These are phyloP conservation scores for Scaptomyza graminum DNA, from an alignment of 1,140 invertebrate genomes.

Conservation along the genomic window DNA sequence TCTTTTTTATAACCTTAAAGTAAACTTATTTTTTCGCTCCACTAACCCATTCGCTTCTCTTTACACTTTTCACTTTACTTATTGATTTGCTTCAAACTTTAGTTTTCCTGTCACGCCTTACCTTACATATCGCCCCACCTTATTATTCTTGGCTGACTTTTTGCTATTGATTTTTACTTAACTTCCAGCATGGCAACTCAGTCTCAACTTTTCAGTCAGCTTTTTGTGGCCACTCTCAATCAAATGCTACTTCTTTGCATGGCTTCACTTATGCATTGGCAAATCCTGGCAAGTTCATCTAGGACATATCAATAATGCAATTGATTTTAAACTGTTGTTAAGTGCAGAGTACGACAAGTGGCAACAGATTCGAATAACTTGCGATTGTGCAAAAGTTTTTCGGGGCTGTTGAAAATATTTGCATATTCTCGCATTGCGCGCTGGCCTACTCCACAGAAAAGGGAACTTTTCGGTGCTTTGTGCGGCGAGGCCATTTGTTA, in stretches of 20 bases:
- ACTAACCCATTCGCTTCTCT: neutral
- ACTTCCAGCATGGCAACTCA: too few relatives aligned
- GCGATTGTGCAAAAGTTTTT: slow-evolving; percentile 68
- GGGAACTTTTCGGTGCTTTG: slow-evolving; percentile 31
- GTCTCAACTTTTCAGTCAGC: neutral
- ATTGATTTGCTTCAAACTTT: neutral
- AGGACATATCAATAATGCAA: slow-evolving; percentile 71
- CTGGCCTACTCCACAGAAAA: slow-evolving; percentile 18
- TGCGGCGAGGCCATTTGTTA: slow-evolving; percentile 37
- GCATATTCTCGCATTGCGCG: slow-evolving; percentile 57
- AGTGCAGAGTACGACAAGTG: slow-evolving; percentile 51
- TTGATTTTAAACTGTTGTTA: slow-evolving; percentile 79
- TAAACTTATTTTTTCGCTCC: neutral
- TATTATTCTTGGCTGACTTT: neutral
- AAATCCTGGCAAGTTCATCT: slow-evolving; percentile 40
- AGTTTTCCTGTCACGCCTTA: neutral
- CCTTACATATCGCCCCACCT: neutral
- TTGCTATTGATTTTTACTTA: neutral
- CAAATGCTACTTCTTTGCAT: neutral
- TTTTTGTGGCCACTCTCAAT: neutral
- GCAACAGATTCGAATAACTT: slow-evolving; percentile 46
- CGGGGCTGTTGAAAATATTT: slow-evolving; percentile 58
- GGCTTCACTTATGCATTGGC: slow-evolving; percentile 5
- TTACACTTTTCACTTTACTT: neutral
- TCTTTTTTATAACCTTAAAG: neutral